phyloP scores from a whole-genome alignment of 2,797 vertebrate species.

The Mormyrus hasselquistii region DNA sequence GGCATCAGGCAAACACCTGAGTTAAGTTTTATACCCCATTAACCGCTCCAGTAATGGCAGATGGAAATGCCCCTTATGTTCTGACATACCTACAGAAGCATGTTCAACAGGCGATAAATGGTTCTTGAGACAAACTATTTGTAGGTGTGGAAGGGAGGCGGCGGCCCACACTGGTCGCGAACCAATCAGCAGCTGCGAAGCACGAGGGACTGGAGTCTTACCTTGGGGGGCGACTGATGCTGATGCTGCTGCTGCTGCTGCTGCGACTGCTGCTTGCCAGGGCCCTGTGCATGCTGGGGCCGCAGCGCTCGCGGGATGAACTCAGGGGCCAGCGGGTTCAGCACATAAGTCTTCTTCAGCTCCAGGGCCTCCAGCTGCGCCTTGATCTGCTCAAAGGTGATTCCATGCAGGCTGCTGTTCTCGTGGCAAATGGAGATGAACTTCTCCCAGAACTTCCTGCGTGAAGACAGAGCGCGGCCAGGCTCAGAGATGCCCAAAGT shows the following conservation, averaged over 20 bases:
- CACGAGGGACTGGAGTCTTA: constrained; percentile 41
- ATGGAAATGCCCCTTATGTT: background rate
- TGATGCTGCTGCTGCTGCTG: constrained; percentile 30
- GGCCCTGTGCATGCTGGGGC: constrained; percentile 65
- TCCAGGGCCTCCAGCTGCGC: constrained; percentile 94
- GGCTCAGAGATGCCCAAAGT: background rate
- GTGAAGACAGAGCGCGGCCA: constrained; percentile 21
- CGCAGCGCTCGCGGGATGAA: constrained; percentile 95
- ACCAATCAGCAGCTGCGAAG: background rate
- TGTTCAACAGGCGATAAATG: background rate
- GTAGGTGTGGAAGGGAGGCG: background rate
- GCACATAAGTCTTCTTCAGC: constrained; percentile 97
- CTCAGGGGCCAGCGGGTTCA: constrained; percentile 94
- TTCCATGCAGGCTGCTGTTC: constrained; percentile 94
- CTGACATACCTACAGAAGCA: background rate
- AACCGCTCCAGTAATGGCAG: background rate
- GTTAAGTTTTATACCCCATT: background rate
- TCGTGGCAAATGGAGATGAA: constrained; percentile 95
- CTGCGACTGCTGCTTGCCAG: constrained; percentile 59
- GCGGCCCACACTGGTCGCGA: background rate
- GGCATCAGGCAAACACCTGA: background rate
- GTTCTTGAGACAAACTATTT: background rate
- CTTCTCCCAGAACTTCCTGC: constrained; percentile 98
- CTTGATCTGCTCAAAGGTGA: constrained; percentile 97
- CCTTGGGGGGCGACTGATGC: constrained; percentile 93